These are phyloP conservation scores for Campoplex nolae DNA, from an alignment of 2,888 invertebrate genomes.

Conservation along the genomic window DNA sequence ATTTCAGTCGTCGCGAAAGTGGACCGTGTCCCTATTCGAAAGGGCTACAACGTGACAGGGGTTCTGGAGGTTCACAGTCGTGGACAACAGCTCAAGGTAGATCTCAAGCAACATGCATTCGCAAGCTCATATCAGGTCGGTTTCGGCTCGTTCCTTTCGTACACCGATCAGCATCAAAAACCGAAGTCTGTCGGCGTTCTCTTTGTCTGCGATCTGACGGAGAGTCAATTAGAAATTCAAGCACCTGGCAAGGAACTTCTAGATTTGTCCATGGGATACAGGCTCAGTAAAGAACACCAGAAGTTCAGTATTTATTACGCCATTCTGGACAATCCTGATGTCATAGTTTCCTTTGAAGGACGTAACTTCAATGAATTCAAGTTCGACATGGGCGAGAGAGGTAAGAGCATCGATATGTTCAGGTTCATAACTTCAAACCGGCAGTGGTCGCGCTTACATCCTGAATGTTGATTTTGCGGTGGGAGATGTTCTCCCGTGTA, in stretches of 20 bases:
- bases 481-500: too few species aligned
- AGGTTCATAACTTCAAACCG: too few species aligned
- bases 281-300: constrained; percentile 85
- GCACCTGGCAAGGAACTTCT: constrained; percentile 86
- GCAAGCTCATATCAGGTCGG: constrained; percentile 79
- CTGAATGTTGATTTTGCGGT: too few species aligned
- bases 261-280: constrained; percentile 85
- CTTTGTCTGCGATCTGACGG: constrained; percentile 71
- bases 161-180: constrained; percentile 83
- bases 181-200: constrained; percentile 76
- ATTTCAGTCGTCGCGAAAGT: constrained; percentile 83
- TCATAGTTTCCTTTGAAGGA: constrained; percentile 85
- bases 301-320: constrained; percentile 85
- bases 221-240: constrained; percentile 77
- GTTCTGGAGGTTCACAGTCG: constrained; percentile 84
- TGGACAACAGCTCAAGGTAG: constrained; percentile 83
- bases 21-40: constrained; percentile 70
- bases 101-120: constrained; percentile 80
- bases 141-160: constrained; percentile 77
- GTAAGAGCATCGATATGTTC: constrained; percentile 81
- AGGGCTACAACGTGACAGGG: constrained; percentile 84
- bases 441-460: too few species aligned
- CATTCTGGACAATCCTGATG: constrained; percentile 86
- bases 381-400: constrained; percentile 85
- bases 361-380: constrained; percentile 87